phyloP scores from a whole-genome alignment of 1,140 invertebrate genomes.

The Dinoponera quadriceps region DNA sequence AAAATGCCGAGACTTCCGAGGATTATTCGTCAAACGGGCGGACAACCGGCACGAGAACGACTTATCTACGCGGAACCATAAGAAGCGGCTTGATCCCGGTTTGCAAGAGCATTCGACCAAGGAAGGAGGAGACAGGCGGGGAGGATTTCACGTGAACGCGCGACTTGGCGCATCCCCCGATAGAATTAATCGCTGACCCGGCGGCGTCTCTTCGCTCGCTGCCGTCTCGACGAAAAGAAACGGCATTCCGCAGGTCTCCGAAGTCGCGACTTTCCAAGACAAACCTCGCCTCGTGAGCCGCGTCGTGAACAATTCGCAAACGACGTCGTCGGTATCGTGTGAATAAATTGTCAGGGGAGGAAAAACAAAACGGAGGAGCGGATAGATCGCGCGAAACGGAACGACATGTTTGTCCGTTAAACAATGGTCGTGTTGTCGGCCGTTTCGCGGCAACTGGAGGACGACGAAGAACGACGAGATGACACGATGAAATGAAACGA shows the following conservation, averaged over 20 bases:
- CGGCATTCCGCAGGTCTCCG: too few relatives aligned
- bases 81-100: neutral
- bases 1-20: constrained; percentile 2
- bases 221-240: neutral
- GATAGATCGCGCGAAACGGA: neutral
- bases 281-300: too few relatives aligned
- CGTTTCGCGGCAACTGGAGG: neutral
- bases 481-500: constrained; percentile 1
- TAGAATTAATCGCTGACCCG: constrained; percentile 35
- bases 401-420: constrained; percentile 13
- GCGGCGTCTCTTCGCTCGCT: neutral
- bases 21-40: constrained; percentile 15
- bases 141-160: constrained; percentile 37
- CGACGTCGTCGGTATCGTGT: too few relatives aligned
- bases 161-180: constrained; percentile 29
- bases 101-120: constrained; percentile 22
- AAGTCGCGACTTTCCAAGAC: too few relatives aligned
- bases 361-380: neutral
- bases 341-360: neutral
- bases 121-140: neutral
- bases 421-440: neutral
- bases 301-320: too few relatives aligned
- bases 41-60: constrained; percentile 3
- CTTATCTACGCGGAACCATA: constrained; percentile 14
- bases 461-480: constrained; percentile 1